Conservation (phyloP, 2,797 vertebrate species). For the Synaphobranchus kaupii region DNA sequence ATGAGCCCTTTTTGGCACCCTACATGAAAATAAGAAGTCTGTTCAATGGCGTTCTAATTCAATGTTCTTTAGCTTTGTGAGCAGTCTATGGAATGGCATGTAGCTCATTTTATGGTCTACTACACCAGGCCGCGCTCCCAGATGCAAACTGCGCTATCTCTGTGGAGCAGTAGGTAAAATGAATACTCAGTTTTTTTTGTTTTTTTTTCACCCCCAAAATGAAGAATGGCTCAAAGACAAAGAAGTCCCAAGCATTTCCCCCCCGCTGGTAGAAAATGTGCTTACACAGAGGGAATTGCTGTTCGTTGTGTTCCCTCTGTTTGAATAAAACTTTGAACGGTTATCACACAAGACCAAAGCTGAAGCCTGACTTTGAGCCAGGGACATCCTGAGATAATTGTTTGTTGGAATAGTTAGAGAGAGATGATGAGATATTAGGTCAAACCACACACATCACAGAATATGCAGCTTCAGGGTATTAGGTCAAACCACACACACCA, state of each 20-base stretch:
- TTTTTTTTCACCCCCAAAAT: neutral
- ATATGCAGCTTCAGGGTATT: too few species aligned
- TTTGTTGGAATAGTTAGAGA: neutral
- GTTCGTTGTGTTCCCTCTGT: neutral
- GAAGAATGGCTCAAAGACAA: slow-evolving; percentile 11
- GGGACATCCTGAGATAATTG: neutral
- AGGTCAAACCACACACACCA: too few species aligned
- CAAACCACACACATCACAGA: too few species aligned
- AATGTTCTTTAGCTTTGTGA: neutral
- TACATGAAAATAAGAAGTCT: neutral
- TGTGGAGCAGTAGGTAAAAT: neutral
- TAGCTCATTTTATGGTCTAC: neutral
- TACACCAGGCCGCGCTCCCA: neutral
- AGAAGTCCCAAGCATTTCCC: neutral
- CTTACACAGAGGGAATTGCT: neutral
- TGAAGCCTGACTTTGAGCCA: neutral
- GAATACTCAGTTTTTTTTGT: neutral
- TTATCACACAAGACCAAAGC: neutral
- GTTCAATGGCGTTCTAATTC: neutral
- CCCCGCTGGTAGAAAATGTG: neutral
- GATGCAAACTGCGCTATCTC: neutral
- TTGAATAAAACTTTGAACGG: neutral
- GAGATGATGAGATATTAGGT: neutral
- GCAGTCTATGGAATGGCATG: neutral
- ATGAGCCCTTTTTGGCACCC: neutral